Evolutionary conservation across 2,888 invertebrate species (phyloP).

Genomic region (Diarsia brunnea): DNA sequence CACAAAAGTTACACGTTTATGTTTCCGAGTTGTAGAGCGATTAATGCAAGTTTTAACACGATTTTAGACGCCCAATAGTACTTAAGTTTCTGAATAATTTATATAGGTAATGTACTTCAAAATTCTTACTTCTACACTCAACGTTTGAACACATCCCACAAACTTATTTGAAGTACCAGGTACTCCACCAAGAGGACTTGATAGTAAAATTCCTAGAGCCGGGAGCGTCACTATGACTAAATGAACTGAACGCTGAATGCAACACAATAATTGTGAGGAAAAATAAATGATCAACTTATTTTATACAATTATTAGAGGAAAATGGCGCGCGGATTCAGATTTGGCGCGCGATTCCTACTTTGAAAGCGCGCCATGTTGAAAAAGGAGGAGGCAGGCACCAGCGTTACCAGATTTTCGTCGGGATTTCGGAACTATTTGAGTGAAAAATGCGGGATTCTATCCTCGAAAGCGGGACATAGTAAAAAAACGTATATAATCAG

Average conservation of each 20-base stretch:
- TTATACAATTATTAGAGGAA: neutral
- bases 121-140: neutral
- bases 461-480: no score
- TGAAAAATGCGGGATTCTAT: no score
- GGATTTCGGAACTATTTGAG: no score
- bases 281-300: neutral
- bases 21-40: neutral
- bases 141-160: slow-evolving; percentile 1
- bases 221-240: neutral
- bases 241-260: neutral
- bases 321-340: neutral
- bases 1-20: neutral
- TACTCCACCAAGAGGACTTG: neutral
- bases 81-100: neutral
- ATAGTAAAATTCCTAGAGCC: neutral
- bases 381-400: neutral
- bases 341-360: neutral
- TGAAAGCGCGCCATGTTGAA: neutral
- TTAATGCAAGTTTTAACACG: neutral
- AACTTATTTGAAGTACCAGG: neutral
- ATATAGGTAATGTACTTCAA: slow-evolving; percentile 2
- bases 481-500: no score
- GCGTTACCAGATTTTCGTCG: no score
- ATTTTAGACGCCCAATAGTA: neutral
- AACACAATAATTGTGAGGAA: neutral